These are phyloP conservation scores for Balaeniceps rex DNA, from an alignment of 2,113 vertebrate genomes.

Conservation along the genomic window DNA sequence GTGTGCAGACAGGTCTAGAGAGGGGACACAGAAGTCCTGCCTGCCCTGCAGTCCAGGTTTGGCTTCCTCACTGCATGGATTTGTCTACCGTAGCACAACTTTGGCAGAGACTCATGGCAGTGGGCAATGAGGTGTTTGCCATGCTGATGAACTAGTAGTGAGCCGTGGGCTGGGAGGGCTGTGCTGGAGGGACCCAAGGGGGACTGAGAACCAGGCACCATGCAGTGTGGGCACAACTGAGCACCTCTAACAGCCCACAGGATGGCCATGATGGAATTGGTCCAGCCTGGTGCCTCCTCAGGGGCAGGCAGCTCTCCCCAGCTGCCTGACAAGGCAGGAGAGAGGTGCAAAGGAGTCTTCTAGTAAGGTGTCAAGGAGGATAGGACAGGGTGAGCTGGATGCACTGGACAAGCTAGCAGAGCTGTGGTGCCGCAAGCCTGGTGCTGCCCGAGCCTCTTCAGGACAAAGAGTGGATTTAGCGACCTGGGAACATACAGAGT, in stretches of 20 bases:
- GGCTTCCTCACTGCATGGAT: background rate
- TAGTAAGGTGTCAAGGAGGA: background rate
- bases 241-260: background rate
- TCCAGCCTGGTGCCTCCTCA: background rate
- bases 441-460: background rate
- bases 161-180: background rate
- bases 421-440: background rate
- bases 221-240: background rate
- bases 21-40: background rate
- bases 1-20: background rate
- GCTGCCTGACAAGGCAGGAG: background rate
- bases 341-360: background rate
- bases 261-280: background rate
- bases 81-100: background rate
- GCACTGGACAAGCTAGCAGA: background rate
- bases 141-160: background rate
- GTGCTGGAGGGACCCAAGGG: background rate
- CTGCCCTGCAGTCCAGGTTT: background rate
- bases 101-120: background rate
- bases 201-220: background rate
- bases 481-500: background rate
- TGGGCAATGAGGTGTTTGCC: rapidly evolving
- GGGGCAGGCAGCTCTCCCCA: background rate
- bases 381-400: background rate
- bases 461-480: background rate